Percentiles rank a stretch among this genome's conserved stretches.
Conservation (phyloP, 1,140 invertebrate genomes). For the Lepidurus couesii region DNA sequence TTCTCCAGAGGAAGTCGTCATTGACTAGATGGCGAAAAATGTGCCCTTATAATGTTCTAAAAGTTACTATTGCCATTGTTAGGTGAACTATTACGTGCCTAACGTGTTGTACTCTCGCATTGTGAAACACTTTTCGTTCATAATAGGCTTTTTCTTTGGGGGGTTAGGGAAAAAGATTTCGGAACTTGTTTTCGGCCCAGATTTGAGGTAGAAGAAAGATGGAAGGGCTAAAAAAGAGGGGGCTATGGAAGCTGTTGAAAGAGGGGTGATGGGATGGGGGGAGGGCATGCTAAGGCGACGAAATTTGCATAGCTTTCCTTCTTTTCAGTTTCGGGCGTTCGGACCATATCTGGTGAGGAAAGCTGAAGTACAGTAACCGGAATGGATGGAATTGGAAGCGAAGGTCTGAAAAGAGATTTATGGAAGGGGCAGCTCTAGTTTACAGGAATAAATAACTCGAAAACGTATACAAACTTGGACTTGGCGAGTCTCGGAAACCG, state of each 20-base stretch:
- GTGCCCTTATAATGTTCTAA: too few species aligned
- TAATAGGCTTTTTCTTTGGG: not conserved
- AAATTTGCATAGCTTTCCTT: conserved; percentile 11
- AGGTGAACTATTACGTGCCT: not conserved
- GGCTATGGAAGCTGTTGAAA: not conserved
- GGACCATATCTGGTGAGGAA: conserved; percentile 12
- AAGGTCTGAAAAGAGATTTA: conserved; percentile 1
- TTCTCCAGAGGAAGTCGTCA: too few species aligned
- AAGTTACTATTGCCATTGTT: too few species aligned
- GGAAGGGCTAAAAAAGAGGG: not conserved
- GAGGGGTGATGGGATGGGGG: not conserved
- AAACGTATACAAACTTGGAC: not conserved
- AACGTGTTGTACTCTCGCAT: not conserved
- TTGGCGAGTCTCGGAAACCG: too few species aligned
- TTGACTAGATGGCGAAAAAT: too few species aligned
- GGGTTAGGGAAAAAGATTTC: not conserved
- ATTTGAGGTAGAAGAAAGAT: not conserved
- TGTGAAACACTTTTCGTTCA: not conserved
- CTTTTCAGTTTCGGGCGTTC: not conserved
- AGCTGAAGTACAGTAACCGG: not conserved
- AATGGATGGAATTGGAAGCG: conserved; percentile 10
- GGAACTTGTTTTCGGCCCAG: conserved; percentile 1
- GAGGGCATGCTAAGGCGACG: not conserved
- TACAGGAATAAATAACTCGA: not conserved
- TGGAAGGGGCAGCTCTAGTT: conserved; percentile 21